Evolutionary conservation across 2,888 invertebrate species (phyloP), one percentile per base, ranked within the genome.

Genomic region (Chrysolina oricalcia): DNA sequence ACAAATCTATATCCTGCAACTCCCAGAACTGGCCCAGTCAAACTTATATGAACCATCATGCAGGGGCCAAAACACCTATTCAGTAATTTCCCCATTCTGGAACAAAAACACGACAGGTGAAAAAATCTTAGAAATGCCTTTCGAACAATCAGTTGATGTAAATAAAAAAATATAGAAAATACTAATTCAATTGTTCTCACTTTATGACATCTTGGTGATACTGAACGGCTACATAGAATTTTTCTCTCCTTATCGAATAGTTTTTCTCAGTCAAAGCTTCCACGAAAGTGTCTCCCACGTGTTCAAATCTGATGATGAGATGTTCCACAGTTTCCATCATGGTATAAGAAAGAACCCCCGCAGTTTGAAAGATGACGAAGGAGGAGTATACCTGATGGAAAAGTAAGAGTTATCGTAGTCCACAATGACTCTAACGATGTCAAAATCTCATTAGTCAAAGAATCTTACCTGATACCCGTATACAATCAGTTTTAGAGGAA

Each of bases 241-340:
- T 69, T 13, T 19, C 9, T 62, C 75, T 75, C 59, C 75, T 66
- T n/a, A 46, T 23, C 0, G 0, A 11, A 5, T 27, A 2, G 48
- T 78, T 53, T 35, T 69, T 46, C 53, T 77, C 73, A 13, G 43
- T 40, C 8, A 80, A 59, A 2, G 78, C 78, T 17, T 74, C 71
- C 11, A 80, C 59, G 10, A 82, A 73, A 19, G 53, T 43, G 9
- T 62, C 67, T 21, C 65, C 74, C 10, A 80, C 76, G 23, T 82
- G 80, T 10, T 75, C 59, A 10, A 82, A 77, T 70, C 81, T 63
- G 5, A 81, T 43, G 2, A 79, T 59, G 10, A 82, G 74, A 68
- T 81, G 80, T 62, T 81, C 80, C 2, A 80, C 68, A 11, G 76
- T 59, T 53, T 77, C 82, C 68, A 75, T 77, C 68, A 69, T 74